Percentiles rank a stretch among this genome's conserved stretches.
Conservation (phyloP, 2,797 vertebrate species). For the Intellagama lesueurii region DNA sequence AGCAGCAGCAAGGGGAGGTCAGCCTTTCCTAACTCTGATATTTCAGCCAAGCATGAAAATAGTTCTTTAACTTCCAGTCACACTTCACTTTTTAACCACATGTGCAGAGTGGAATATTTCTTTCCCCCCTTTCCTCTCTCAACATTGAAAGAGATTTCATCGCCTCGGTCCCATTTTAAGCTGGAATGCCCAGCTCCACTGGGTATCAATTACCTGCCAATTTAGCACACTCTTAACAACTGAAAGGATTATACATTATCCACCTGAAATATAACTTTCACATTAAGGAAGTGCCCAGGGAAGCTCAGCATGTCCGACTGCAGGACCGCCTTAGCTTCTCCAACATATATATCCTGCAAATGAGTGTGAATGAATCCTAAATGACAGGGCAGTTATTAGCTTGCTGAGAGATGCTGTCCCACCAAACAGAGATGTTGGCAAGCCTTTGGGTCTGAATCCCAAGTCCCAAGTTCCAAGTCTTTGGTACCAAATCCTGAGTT, state of each 20-base stretch:
- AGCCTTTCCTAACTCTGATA: slow-evolving; percentile 13
- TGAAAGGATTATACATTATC: slow-evolving; percentile 38
- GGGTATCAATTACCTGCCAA: slow-evolving; percentile 60
- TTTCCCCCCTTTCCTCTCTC: not conserved
- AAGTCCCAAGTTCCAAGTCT: no score
- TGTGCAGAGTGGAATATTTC: slow-evolving; percentile 22
- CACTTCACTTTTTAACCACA: slow-evolving; percentile 50
- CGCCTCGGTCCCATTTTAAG: slow-evolving; percentile 40
- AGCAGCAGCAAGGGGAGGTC: not conserved
- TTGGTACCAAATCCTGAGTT: no score
- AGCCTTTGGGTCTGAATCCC: no score
- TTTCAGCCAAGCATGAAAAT: slow-evolving; percentile 43
- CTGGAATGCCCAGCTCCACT: slow-evolving; percentile 1
- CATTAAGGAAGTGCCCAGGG: slow-evolving; percentile 36
- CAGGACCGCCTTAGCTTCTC: not conserved
- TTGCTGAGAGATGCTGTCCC: not conserved
- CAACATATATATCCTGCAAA: slow-evolving; percentile 40
- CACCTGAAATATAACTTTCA: slow-evolving; percentile 48
- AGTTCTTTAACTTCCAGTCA: not conserved
- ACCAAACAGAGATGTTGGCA: not conserved
- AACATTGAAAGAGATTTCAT: slow-evolving; percentile 51
- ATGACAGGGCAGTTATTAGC: slow-evolving; percentile 5
- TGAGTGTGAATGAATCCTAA: slow-evolving; percentile 10
- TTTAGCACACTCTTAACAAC: slow-evolving; percentile 50
- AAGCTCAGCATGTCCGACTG: slow-evolving; percentile 45